A percentile compares a stretch with the other conserved stretches of the same genome.
Conservation (phyloP, 2,113 vertebrate genomes). For the Gnathonemus longibarbis region DNA sequence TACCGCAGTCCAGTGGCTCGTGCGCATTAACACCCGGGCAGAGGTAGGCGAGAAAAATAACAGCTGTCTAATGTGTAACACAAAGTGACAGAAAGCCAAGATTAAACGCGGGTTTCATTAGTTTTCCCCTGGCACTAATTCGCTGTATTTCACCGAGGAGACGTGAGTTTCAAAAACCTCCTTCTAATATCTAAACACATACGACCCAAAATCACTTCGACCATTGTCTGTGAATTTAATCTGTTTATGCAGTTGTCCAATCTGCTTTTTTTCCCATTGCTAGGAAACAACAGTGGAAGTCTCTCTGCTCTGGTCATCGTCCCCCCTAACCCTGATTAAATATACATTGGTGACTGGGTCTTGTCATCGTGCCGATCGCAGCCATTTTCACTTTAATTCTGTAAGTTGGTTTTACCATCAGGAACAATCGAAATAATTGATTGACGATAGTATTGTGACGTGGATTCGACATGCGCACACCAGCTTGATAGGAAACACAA, state of each 20-base stretch:
- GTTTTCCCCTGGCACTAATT: neutral
- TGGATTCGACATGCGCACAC: constrained; percentile 69
- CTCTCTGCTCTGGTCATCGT: constrained; percentile 73
- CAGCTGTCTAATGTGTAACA: neutral
- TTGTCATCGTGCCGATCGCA: constrained; percentile 89
- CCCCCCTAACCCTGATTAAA: constrained; percentile 90
- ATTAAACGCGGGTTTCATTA: constrained; percentile 13
- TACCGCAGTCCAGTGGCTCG: neutral
- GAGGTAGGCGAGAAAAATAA: neutral
- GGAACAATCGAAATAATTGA: constrained; percentile 94
- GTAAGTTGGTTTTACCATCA: constrained; percentile 79
- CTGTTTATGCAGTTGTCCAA: constrained; percentile 81
- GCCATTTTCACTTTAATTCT: constrained; percentile 90
- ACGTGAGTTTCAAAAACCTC: constrained; percentile 29
- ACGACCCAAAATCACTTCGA: constrained; percentile 67
- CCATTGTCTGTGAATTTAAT: constrained; percentile 78
- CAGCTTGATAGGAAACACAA: constrained; percentile 18
- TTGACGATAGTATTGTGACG: constrained; percentile 77
- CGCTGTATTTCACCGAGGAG: neutral
- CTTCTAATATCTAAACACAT: constrained; percentile 47
- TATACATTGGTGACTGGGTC: constrained; percentile 86
- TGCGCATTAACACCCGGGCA: neutral
- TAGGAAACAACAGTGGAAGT: constrained; percentile 77
- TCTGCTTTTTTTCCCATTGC: constrained; percentile 70
- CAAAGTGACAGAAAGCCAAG: constrained; percentile 2